Conservation (phyloP, 2,888 invertebrate species). For the Eudemis profundana region DNA sequence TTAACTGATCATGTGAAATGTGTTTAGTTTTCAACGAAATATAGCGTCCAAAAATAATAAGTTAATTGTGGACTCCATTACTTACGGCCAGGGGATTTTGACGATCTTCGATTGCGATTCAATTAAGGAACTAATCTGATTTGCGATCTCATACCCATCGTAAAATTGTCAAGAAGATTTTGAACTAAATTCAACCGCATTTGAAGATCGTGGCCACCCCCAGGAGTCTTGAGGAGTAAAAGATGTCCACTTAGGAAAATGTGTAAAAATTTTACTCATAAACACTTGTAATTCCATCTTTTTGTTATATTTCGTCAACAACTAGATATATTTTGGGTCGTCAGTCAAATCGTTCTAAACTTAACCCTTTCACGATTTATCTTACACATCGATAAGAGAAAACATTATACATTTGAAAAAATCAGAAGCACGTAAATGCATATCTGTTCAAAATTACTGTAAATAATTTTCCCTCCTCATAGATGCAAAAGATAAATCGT, state of each 20-base stretch:
- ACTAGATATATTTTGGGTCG: not conserved
- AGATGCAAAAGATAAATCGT: not conserved
- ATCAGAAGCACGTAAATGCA: not conserved
- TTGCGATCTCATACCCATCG: too few relatives aligned
- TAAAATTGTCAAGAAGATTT: too few relatives aligned
- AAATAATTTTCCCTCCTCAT: not conserved
- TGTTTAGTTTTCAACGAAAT: not conserved
- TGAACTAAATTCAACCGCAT: too few relatives aligned
- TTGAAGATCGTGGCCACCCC: too few relatives aligned
- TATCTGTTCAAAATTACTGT: not conserved
- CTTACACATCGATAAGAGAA: not conserved
- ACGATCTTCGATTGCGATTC: too few relatives aligned
- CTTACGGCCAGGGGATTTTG: too few relatives aligned
- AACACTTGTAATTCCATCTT: too few relatives aligned
- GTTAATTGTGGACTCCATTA: too few relatives aligned
- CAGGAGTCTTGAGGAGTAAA: too few relatives aligned
- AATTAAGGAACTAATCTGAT: too few relatives aligned
- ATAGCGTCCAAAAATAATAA: not conserved
- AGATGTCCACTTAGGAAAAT: too few relatives aligned
- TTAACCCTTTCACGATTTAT: constrained; percentile 46
- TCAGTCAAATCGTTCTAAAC: not conserved
- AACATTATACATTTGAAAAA: not conserved
- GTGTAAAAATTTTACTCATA: too few relatives aligned
- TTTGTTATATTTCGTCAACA: not conserved
- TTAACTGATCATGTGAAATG: not conserved